Base-by-base conservation (phyloP, 2,797 vertebrate species). In the Corythornis leucogaster region DNA sequence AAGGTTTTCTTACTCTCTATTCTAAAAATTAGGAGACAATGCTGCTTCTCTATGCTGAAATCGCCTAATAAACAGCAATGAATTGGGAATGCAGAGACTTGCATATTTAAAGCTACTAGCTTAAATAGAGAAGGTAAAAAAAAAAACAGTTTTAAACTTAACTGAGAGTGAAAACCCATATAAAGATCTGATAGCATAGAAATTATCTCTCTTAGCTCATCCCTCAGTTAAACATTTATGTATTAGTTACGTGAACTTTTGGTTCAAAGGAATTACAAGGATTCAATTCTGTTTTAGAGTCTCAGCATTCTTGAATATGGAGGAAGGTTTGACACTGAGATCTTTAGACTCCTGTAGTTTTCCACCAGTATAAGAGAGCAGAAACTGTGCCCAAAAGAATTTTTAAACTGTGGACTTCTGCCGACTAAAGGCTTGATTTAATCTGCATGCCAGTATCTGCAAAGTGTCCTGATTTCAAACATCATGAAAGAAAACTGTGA, bases 61-160 rank as follows among this genome's bases (percentile, higher is more conserved):
- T 87, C 28, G 46, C 57, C 77, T 64, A 68, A 62, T 69, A 71
- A 87, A 68, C 35, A 87, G 57, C 61, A 84, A 22, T n/a, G 67
- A 87, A 87, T 57, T 84, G 67, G 87, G 68, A 90, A 90, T 42
- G 59, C 61, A 84, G 50, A 55, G 31, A 35, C 62, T 51, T 31
- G 25, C 67, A 64, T 83, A 88, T 55, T 89, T 79, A 77, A 87
- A 90, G 59, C 75, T 43, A 18, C 53, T 69, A 61, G 59, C 63
- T 82, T 85, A 77, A 94, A 86, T 43, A 73, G 66, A 61, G 38
- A 89, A 89, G 66, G 87, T 93, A 93, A 91, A 93, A 95, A 38
- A 38, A 40, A 38, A 95, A 94, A 57, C 90, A 89, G 85, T 92
- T 96, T 85, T 89, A 62, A 93, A 79, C 90, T 88, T 96, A 94